These are phyloP conservation scores for Xanthia icteritia DNA, from an alignment of 2,888 invertebrate genomes.

Conservation along the genomic window DNA sequence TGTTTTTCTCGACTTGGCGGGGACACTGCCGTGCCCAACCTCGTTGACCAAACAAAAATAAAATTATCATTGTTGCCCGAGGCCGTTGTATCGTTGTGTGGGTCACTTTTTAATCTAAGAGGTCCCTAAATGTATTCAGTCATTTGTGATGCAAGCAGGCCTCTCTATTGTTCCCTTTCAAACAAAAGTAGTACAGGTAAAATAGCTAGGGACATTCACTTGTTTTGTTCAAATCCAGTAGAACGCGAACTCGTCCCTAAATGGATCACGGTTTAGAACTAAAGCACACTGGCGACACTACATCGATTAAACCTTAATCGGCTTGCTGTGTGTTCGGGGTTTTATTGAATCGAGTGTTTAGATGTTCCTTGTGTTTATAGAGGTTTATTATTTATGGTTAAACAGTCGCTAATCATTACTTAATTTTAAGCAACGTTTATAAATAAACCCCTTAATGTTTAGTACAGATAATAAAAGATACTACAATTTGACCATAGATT, in stretches of 20 bases:
- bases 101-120: too few species aligned
- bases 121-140: neutral
- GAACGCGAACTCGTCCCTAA: conserved; percentile 49
- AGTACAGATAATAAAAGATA: neutral
- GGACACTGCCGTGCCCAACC: too few species aligned
- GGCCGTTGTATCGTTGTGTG: too few species aligned
- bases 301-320: conserved; percentile 47
- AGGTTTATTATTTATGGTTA: too few species aligned
- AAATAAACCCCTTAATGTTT: neutral
- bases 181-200: conserved; percentile 19
- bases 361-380: conserved; percentile 10
- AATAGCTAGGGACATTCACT: conserved; percentile 19
- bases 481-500: neutral
- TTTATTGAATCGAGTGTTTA: conserved; percentile 36
- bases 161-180: neutral
- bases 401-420: too few species aligned
- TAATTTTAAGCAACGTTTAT: too few species aligned
- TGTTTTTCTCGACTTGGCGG: too few species aligned
- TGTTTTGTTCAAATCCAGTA: conserved; percentile 57
- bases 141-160: neutral
- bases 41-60: too few species aligned
- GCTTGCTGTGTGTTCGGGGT: conserved; percentile 39
- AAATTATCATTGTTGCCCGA: too few species aligned
- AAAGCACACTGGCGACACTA: conserved; percentile 44
- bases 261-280: conserved; percentile 59